These are phyloP conservation scores for Galaxias olidus DNA, from an alignment of 2,797 vertebrate genomes.

Conservation along the genomic window DNA sequence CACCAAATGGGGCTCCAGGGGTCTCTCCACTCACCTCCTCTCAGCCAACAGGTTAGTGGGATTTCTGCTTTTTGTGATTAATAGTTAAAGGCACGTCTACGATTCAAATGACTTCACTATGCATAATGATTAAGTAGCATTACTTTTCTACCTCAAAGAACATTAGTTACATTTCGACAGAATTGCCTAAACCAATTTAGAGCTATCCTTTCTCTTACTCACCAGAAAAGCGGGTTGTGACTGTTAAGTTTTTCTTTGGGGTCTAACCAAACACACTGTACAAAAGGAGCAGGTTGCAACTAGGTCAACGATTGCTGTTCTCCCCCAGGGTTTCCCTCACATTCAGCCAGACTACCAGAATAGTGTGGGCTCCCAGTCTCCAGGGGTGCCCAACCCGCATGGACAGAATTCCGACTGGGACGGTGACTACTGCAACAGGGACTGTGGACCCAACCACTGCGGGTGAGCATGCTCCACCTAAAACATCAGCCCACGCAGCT, in stretches of 20 bases:
- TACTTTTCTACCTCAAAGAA: no score
- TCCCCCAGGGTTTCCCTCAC: constrained; percentile 89
- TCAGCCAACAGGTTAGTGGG: constrained; percentile 89
- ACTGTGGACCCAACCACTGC: constrained; percentile 96
- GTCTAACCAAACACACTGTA: no score
- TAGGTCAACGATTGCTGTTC: neutral
- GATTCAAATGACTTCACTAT: no score
- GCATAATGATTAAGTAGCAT: no score
- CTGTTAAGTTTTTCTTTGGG: no score
- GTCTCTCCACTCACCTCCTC: constrained; percentile 90
- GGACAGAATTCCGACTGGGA: constrained; percentile 92
- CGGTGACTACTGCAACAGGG: constrained; percentile 91
- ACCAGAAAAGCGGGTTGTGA: no score
- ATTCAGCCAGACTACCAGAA: constrained; percentile 92
- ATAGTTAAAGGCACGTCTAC: no score
- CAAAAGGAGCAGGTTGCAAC: no score
- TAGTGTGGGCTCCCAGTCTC: constrained; percentile 90
- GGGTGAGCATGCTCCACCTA: constrained; percentile 73
- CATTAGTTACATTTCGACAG: no score
- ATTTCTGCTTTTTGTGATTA: neutral
- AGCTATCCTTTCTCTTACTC: no score
- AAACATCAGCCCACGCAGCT: neutral
- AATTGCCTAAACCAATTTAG: no score
- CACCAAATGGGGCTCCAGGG: constrained; percentile 97
- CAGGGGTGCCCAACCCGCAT: constrained; percentile 86